These are phyloP conservation scores for Lamellibrachia luymesi DNA, from an alignment of 1,140 invertebrate species.

Conservation along the genomic window DNA sequence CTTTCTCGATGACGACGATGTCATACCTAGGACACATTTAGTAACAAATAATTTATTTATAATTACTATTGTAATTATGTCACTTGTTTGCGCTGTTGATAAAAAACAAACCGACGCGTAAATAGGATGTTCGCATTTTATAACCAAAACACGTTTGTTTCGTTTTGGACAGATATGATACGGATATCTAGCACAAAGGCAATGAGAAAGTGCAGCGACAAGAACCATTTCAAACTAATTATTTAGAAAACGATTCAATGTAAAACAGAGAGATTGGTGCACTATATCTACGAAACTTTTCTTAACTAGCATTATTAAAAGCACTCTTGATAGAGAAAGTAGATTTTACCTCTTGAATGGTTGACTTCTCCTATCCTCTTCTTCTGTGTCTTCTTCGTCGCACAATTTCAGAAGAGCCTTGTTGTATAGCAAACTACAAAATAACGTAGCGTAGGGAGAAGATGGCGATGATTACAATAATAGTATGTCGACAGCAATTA, in stretches of 20 bases:
- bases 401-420: not conserved
- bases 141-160: too few species aligned
- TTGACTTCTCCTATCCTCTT: not conserved
- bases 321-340: not conserved
- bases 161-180: too few species aligned
- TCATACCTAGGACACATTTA: not conserved
- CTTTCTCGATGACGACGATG: not conserved
- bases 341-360: not conserved
- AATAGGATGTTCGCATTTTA: not conserved
- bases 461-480: too few species aligned
- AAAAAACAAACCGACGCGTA: not conserved
- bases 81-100: not conserved
- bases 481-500: too few species aligned
- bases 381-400: not conserved
- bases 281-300: not conserved
- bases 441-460: not conserved
- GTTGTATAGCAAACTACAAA: not conserved
- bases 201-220: not conserved
- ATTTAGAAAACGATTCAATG: not conserved
- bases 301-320: not conserved
- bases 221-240: not conserved
- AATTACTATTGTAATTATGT: not conserved
- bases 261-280: not conserved
- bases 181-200: not conserved
- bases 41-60: not conserved